Evolutionary conservation across 2,113 vertebrate species (phyloP), one percentile per base, ranked within the genome.

Genomic region (Zosterops lateralis): DNA sequence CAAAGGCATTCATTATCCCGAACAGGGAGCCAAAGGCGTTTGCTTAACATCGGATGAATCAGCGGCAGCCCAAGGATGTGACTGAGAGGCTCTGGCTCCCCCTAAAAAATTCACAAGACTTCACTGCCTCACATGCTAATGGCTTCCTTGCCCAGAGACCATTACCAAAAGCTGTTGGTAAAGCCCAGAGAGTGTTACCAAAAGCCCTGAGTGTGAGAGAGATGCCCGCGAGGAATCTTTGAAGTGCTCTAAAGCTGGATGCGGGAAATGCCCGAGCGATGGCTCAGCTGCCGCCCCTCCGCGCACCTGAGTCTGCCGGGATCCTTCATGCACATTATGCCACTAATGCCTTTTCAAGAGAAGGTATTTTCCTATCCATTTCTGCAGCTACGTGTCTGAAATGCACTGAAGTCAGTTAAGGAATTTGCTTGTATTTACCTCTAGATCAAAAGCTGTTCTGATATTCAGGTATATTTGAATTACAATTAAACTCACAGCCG

Each of bases 361-460:
- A 64, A 70, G 32, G 68, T 17, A 8, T 36, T 84, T 92, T 72
- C 42, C 32, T 92, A 65, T 31, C 50, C 36, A n/a, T 86, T 86
- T 72, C 34, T 78, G 65, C 75, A 68, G n/a, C 84, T 95, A 77
- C 34, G 5, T 90, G 85, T 72, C 87, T 94, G 83, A 86, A 94
- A 68, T 44, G n/a, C 57, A 61, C 56, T 80, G 22, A 56, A 82
- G 29, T 53, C 84, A 62, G 68, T 61, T 36, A 71, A 85, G 94
- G 64, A 80, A 75, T 89, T 94, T 78, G 68, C 18, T 70, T 83
- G 45, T 66, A 65, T 95, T 91, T 93, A 88, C 67, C 40, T 84
- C 61, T 45, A 95, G 90, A 95, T 94, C 85, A 95, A 93, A 97
- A 95, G 72, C 60, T 61, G 75, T 77, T 92, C 78, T 90, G 79